Evolutionary conservation across 2,113 vertebrate genomes (phyloP).

Genomic region (Phaethornis superciliosus): DNA sequence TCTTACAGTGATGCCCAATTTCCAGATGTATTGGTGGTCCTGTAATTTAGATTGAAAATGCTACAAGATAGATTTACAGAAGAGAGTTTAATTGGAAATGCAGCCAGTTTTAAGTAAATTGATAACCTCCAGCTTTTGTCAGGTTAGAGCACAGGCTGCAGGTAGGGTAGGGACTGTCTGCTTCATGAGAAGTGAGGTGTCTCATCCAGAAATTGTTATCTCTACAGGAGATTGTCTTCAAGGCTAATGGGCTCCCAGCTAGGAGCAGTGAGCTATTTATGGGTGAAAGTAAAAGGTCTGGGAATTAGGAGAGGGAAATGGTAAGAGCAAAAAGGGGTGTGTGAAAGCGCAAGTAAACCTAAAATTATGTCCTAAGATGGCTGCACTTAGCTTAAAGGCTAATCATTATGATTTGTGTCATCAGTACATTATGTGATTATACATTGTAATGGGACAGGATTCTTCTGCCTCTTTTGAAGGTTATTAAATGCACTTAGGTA

Average conservation of each 20-base stretch:
- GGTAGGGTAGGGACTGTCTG: neutral
- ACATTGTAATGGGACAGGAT: neutral
- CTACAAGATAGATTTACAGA: neutral
- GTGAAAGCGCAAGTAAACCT: neutral
- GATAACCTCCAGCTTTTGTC: neutral
- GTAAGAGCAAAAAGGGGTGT: neutral
- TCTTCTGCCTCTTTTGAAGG: neutral
- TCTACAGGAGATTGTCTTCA: neutral
- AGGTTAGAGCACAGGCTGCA: neutral
- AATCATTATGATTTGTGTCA: rapidly evolving
- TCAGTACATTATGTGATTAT: neutral
- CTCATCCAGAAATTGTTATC: neutral
- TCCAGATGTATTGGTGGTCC: neutral
- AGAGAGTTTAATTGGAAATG: neutral
- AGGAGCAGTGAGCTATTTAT: neutral
- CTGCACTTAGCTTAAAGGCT: neutral
- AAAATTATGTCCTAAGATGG: neutral
- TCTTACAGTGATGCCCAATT: neutral
- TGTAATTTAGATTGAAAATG: neutral
- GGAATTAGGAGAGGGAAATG: neutral
- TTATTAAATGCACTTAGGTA: neutral
- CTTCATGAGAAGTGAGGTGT: neutral
- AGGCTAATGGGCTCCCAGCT: neutral
- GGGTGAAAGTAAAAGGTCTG: neutral
- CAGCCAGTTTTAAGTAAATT: neutral